These are phyloP conservation scores for Spisula solida DNA, from an alignment of 2,888 invertebrate genomes.

Conservation along the genomic window DNA sequence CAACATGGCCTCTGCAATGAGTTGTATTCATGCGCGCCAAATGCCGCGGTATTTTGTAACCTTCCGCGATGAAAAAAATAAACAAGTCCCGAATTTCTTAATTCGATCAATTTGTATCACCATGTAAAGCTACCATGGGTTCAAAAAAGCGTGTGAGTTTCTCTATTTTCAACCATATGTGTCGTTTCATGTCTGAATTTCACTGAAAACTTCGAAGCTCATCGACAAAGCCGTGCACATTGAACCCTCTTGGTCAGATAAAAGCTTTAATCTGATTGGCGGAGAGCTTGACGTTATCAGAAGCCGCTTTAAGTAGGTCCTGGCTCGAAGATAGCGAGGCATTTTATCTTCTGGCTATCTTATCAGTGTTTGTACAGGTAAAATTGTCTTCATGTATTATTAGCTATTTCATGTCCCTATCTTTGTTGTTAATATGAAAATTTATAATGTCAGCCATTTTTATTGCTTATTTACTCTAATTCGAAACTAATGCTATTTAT, in stretches of 20 bases:
- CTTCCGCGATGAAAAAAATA: slow-evolving; percentile 57
- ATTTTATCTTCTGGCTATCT: slow-evolving; percentile 69
- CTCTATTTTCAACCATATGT: slow-evolving; percentile 57
- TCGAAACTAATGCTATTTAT: slow-evolving; percentile 64
- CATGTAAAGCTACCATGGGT: slow-evolving; percentile 16
- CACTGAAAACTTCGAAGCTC: slow-evolving; percentile 48
- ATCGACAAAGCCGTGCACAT: slow-evolving; percentile 57
- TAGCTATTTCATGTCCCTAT: slow-evolving; percentile 66
- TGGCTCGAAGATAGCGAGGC: slow-evolving; percentile 59
- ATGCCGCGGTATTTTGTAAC: slow-evolving; percentile 55
- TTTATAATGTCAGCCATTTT: slow-evolving; percentile 72
- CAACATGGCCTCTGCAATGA: slow-evolving; percentile 41
- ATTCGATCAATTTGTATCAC: slow-evolving; percentile 1
- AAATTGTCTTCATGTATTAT: slow-evolving; percentile 72
- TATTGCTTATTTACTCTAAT: slow-evolving; percentile 70
- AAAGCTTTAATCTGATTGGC: slow-evolving; percentile 59
- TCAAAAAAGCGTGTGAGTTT: slow-evolving; percentile 65
- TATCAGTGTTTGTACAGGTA: slow-evolving; percentile 71
- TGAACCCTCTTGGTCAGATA: slow-evolving; percentile 61
- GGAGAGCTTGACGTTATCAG: slow-evolving; percentile 59
- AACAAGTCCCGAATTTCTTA: background rate
- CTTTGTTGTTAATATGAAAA: slow-evolving; percentile 60
- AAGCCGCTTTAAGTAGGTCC: slow-evolving; percentile 66
- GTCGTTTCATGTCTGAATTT: slow-evolving; percentile 56
- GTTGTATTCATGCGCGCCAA: slow-evolving; percentile 61